phyloP scores from a whole-genome alignment of 2,888 invertebrate species.

The Balanococcus diminutus region DNA sequence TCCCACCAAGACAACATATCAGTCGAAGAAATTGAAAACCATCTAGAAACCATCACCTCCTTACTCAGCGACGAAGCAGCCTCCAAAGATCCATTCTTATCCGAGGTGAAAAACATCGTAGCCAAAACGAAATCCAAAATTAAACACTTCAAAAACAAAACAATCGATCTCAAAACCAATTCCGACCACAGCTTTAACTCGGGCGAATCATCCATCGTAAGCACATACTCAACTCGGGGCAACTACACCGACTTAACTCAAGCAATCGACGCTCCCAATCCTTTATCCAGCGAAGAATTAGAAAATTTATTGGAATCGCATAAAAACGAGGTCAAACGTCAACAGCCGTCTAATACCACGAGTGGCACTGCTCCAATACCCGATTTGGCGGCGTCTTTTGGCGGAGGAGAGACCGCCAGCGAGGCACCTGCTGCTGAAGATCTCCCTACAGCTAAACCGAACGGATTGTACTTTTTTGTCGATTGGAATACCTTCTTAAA shows the following conservation, averaged over 20 bases:
- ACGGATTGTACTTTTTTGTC: constrained; percentile 82
- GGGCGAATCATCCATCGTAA: not conserved
- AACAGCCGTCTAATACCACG: constrained; percentile 60
- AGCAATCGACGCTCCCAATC: constrained; percentile 61
- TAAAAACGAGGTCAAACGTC: constrained; percentile 66
- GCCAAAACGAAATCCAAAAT: not conserved
- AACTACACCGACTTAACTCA: not conserved
- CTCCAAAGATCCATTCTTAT: constrained; percentile 36
- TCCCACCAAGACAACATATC: constrained; percentile 56
- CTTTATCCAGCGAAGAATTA: constrained; percentile 60
- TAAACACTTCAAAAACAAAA: not conserved
- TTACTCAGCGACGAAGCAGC: constrained; percentile 39
- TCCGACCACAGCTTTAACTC: not conserved
- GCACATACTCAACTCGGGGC: not conserved
- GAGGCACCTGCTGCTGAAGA: constrained; percentile 66
- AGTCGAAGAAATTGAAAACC: constrained; percentile 55
- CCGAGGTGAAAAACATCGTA: not conserved
- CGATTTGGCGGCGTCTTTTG: constrained; percentile 79
- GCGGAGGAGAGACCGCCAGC: constrained; percentile 65
- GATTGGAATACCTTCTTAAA: constrained; percentile 88
- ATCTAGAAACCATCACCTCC: constrained; percentile 57
- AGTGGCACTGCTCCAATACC: constrained; percentile 65
- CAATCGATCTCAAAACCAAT: constrained; percentile 22
- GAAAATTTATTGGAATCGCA: constrained; percentile 57
- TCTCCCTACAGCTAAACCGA: constrained; percentile 62